Base-by-base conservation (phyloP, 2,888 invertebrate genomes). In the Blastobasis adustella region DNA sequence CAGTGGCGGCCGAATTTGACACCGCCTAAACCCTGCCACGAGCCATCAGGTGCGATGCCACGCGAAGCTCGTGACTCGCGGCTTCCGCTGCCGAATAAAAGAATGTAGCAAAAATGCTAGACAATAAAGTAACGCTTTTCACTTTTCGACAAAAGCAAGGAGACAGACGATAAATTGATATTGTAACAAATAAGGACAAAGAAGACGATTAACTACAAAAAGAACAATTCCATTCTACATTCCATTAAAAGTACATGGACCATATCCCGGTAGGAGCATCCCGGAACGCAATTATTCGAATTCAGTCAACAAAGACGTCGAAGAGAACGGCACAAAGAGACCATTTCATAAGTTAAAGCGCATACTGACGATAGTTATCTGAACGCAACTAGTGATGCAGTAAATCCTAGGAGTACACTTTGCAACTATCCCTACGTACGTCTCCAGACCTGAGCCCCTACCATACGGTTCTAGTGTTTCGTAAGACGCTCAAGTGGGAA, bases 1-100 rank as follows among this genome's bases (percentile, higher is more conserved):
- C 73, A 72, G 74, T 72, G 72, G 71, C 71, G 79, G 69, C 78
- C 79, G 75, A 79, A 84, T 85, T 82, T 87, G 86, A 86, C 85
- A 81, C 64, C 64, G 71, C 80, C 79, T 85, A 86, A 88, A 79
- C 79, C 83, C 79, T 75, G 82, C 80, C 79, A 78, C 70, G 73
- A 74, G 74, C 85, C 82, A 79, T 85, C 86, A 87, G 86, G 84
- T 86, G 76, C 67, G 69, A 75, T n/a, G 41, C 41, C 41, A 41
- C n/a, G 41, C 23, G 23, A 23, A 23, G 23, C 23, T 23, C 23
- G 23, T 23, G 23, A 23, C 23, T 23, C 23, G 23, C 23, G 23
- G 23, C 9, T 45, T 45, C 36, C 8, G 38, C 8, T n/a, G n/a
- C 38, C 44, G 46, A 5, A 46, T 37, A 10, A 45, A 46, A 47